phyloP scores from a whole-genome alignment of 2,888 invertebrate genomes.

The Abscondita cerata region DNA sequence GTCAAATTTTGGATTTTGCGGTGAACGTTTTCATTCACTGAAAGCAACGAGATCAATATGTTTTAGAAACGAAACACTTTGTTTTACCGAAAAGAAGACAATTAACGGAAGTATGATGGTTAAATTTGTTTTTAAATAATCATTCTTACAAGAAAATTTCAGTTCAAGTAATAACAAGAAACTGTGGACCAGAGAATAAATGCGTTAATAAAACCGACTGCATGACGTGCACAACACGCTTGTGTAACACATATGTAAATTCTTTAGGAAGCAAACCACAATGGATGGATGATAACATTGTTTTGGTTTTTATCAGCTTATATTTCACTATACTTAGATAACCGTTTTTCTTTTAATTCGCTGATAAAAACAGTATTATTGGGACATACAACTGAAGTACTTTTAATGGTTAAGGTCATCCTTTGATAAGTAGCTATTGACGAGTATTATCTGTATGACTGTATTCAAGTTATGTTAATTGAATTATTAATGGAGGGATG shows the following conservation, averaged over 20 bases:
- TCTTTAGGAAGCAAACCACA: too few species aligned
- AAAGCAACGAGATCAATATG: background rate
- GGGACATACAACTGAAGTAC: too few species aligned
- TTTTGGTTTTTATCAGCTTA: too few species aligned
- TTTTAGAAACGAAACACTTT: background rate
- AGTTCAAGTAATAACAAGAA: background rate
- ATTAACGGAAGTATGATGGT: background rate
- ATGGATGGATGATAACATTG: too few species aligned
- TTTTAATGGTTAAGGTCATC: too few species aligned
- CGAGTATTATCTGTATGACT: too few species aligned
- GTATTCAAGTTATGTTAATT: too few species aligned
- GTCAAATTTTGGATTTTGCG: background rate
- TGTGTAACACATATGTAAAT: background rate
- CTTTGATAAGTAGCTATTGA: too few species aligned
- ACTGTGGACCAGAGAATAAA: background rate
- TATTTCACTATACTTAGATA: too few species aligned
- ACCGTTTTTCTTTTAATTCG: too few species aligned
- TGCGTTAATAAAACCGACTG: background rate
- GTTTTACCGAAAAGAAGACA: background rate
- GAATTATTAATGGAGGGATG: too few species aligned
- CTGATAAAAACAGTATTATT: too few species aligned
- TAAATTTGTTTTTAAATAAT: background rate
- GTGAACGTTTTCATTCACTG: background rate
- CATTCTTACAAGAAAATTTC: background rate
- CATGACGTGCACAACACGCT: background rate